A percentile compares a stretch with the other conserved stretches of the same genome.
Conservation (phyloP, 2,888 invertebrate species). For the Saturnia pavonia region DNA sequence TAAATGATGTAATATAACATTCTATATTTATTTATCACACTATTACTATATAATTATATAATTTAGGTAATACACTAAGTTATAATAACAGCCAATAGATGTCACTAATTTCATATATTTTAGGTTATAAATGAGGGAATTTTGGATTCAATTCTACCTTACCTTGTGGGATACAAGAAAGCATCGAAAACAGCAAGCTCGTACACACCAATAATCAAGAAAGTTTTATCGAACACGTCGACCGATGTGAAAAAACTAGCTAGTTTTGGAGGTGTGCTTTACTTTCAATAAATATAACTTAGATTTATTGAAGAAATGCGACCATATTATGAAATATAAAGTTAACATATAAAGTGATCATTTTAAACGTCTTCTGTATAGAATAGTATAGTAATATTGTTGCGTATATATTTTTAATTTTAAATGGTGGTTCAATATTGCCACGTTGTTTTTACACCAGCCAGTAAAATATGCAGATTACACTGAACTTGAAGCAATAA, state of each 20-base stretch:
- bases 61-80: not conserved
- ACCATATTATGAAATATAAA: not conserved
- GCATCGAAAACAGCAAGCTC: constrained; percentile 78
- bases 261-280: constrained; percentile 70
- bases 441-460: not conserved
- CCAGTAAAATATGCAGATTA: not conserved
- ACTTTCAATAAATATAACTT: not conserved
- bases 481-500: not conserved
- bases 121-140: constrained; percentile 91
- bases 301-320: not conserved
- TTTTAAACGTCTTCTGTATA: no score
- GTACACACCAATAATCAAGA: constrained; percentile 81
- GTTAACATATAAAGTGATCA: not conserved
- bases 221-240: constrained; percentile 51
- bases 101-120: constrained; percentile 52
- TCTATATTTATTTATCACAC: not conserved
- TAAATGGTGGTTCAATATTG: no score
- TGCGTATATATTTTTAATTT: no score
- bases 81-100: constrained; percentile 44
- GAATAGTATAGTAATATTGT: no score
- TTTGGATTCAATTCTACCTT: constrained; percentile 90
- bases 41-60: not conserved
- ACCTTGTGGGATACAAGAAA: constrained; percentile 83
- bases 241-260: constrained; percentile 76
- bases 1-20: constrained; percentile 67